Base-by-base conservation (phyloP, 2,888 invertebrate genomes). In the Lacanobia oleracea region DNA sequence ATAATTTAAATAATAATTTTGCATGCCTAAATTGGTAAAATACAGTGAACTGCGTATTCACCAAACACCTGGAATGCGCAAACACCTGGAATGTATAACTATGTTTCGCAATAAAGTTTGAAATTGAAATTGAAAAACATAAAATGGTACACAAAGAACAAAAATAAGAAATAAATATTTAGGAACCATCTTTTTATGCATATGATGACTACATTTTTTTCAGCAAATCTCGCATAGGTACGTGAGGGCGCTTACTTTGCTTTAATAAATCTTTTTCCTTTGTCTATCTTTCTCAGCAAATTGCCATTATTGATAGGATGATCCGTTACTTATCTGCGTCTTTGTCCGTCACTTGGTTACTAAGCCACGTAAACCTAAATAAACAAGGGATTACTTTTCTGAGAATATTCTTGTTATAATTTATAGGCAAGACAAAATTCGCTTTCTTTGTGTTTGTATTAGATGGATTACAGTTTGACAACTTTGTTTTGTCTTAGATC, bases 291-390 rank as follows among this genome's bases (percentile, higher is more conserved):
- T 40, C 23, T 67, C 50, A 76, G 43, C n/a, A 67, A 67, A 74
- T 57, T 74, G 48, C 18, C 18, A 56, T 37, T 75, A 61, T 67
- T 56, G 54, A 61, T 51, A 56, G n/a, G 37, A 62, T 76, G 14
- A 68, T 76, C 68, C 54, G 23, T 67, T 67, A 68, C 61, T 56
- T 51, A 68, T 62, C 45, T 40, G 21, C 27, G 63, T 70, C 62
- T 45, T 50, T 48, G 6, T 23, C n/a, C 16, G 8, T 70, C 72
- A 43, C 59, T 71, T 63, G 57, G 16, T 63, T 16, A 12, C 53
- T 57, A 71, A 53, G 63, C 27, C 33, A n/a, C 37, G 21, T 51
- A n/a, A 57, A 51, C 18, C 50, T 70, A 59, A 64, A 60, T 60
- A 64, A 64, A 64, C 45, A 64, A 45, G 8, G 5, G 10, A 57